Evolutionary conservation across 2,797 vertebrate genomes (phyloP).

Genomic region (Hapalemur alaotrensis): DNA sequence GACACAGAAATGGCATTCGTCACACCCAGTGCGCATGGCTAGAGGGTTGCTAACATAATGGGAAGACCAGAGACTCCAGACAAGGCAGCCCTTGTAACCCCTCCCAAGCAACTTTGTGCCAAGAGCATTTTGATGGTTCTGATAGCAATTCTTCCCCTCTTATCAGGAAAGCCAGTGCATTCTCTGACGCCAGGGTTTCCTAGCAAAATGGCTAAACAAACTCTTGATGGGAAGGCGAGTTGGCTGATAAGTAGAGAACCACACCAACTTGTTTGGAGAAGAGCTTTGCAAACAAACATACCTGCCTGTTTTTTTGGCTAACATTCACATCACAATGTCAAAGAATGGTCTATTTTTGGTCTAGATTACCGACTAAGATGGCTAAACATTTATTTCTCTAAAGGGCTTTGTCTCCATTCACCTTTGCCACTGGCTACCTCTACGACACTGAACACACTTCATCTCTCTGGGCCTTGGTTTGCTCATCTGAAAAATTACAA

Average conservation of each 20-base stretch:
- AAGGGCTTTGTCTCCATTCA: not conserved
- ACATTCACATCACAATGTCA: not conserved
- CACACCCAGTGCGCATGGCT: not conserved
- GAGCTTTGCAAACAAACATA: not conserved
- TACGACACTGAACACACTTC: not conserved
- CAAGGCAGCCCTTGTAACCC: not conserved
- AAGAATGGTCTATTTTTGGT: not conserved
- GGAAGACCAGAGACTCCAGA: not conserved
- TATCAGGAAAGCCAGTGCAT: not conserved
- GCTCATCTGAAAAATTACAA: not conserved
- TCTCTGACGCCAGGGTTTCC: slow-evolving; percentile 29
- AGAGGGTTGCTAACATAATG: not conserved
- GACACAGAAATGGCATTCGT: not conserved
- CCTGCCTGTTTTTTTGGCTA: not conserved
- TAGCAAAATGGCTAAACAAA: not conserved
- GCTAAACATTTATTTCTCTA: not conserved
- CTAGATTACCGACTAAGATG: not conserved
- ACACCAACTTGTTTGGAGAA: not conserved
- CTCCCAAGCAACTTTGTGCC: not conserved
- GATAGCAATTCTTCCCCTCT: not conserved
- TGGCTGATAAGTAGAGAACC: not conserved
- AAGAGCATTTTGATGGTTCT: not conserved
- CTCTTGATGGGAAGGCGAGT: not conserved
- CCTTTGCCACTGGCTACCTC: not conserved
- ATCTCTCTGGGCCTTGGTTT: not conserved